Conservation (phyloP, 92 coral and sea anemone genomes). For the Chrysogorgia sp. region DNA sequence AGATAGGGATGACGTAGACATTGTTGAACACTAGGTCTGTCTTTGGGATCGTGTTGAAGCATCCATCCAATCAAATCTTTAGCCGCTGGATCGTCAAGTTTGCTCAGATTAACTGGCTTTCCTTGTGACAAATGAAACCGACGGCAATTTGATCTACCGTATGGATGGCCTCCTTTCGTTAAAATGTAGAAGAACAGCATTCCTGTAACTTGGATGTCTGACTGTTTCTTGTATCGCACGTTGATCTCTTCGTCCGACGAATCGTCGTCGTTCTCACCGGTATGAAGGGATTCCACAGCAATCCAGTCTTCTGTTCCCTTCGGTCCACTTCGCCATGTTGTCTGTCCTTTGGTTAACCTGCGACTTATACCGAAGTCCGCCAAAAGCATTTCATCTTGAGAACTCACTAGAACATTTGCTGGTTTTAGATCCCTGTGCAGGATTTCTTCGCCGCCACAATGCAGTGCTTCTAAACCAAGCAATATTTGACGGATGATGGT, state of each 20-base stretch:
- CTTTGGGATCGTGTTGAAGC: too few species aligned
- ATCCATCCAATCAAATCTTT: conserved; percentile 4
- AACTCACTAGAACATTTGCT: not conserved
- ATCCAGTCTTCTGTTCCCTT: conserved; percentile 18
- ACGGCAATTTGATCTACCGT: not conserved
- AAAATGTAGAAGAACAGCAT: not conserved
- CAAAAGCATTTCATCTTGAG: not conserved
- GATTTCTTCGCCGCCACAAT: too few species aligned
- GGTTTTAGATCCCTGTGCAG: conserved; percentile 5
- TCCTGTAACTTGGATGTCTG: conserved; percentile 7
- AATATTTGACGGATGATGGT: too few species aligned
- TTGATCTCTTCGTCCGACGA: not conserved
- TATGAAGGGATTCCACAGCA: conserved; percentile 14
- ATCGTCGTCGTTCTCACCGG: not conserved
- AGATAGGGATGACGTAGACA: conserved; percentile 10
- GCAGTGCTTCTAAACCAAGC: too few species aligned
- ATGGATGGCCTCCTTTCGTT: conserved; percentile 18
- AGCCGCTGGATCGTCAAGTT: not conserved
- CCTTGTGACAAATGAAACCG: not conserved
- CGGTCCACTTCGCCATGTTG: not conserved
- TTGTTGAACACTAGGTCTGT: not conserved
- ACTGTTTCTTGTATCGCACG: conserved; percentile 13
- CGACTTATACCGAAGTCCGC: conserved; percentile 10
- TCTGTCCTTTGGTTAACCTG: not conserved
- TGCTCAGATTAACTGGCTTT: not conserved